Base-by-base conservation (phyloP, 2,888 invertebrate genomes). In the Rhabditoides inermis region DNA sequence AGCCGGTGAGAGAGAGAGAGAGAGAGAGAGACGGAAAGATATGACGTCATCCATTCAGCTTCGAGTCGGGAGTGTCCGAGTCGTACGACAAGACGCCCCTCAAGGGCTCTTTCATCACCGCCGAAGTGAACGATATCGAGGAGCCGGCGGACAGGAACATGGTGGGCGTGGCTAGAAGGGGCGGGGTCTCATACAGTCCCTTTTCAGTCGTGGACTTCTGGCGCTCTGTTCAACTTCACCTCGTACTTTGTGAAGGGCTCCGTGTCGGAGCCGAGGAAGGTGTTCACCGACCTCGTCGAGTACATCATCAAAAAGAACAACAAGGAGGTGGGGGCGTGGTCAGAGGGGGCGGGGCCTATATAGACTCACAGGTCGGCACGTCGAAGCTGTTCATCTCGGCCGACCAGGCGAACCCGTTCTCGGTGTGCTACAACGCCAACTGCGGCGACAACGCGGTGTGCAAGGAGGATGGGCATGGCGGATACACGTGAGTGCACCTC, bases 221-320 rank as follows among this genome's bases (percentile, higher is more conserved):
- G 72, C 23, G 54, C 68, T n/a, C 55, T 70, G 26, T 71, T 61
- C 65, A 72, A 72, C 47, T 72, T 68, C 60, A 70, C 70, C 1
- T 54, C 61, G 23, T 58, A 68, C 49, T 68, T 71, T 53, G 60
- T 60, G 36, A 50, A 53, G 7, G 69, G 67, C 39, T 45, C 55
- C 20, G 67, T 68, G 4, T 61, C 58, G 25, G 63, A 63, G 48
- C 69, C 69, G 12, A 30, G 45, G 7, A 51, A 49, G 27, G 66
- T 68, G 7, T 68, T 60, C 60, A 60, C 60, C 12, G 63, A 65
- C 28, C 45, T 68, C 1, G 51, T 64, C 32, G 65, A 67, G 7
- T 69, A 65, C 53, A 69, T 69, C 50, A 45, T 40, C 23, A 58
- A 59, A 42, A 55, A 53, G 41, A 69, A 69, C 53, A 58, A 65